These are phyloP conservation scores for Ataeniobius toweri DNA, from an alignment of 2,797 vertebrate species.

Conservation along the genomic window DNA sequence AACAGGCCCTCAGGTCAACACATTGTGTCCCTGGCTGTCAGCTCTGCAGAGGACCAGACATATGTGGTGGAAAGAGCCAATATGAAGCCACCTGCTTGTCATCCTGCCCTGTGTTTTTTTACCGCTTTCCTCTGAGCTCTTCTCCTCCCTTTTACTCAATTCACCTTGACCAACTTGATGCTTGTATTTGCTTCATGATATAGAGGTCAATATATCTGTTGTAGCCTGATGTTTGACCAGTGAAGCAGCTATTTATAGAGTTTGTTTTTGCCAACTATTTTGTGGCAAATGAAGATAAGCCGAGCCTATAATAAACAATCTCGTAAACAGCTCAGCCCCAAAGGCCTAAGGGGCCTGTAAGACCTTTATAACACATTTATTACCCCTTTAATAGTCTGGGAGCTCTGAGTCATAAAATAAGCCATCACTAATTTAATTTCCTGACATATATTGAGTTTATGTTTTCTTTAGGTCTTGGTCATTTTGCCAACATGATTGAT, in stretches of 20 bases:
- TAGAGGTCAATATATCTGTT: constrained; percentile 17
- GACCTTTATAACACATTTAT: constrained; percentile 82
- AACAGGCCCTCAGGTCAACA: constrained; percentile 68
- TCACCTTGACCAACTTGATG: constrained; percentile 44
- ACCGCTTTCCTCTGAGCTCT: constrained; percentile 4
- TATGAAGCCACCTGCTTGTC: constrained; percentile 64
- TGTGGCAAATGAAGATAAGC: constrained; percentile 77
- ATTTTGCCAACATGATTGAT: constrained; percentile 61
- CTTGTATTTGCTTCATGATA: constrained; percentile 19
- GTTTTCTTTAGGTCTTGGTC: constrained; percentile 67
- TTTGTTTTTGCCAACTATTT: constrained; percentile 65
- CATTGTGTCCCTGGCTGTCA: constrained; percentile 70
- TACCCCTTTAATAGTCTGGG: constrained; percentile 76
- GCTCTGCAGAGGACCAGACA: constrained; percentile 59
- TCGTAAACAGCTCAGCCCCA: constrained; percentile 79
- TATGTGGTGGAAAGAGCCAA: constrained; percentile 61
- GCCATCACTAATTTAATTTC: constrained; percentile 70
- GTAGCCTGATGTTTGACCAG: constrained; percentile 8
- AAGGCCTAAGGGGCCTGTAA: constrained; percentile 78
- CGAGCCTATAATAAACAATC: constrained; percentile 79
- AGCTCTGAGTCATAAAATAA: constrained; percentile 71
- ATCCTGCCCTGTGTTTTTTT: constrained; percentile 33
- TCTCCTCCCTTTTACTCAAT: constrained; percentile 11
- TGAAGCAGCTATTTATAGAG: constrained; percentile 64
- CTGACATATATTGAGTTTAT: constrained; percentile 68